Percentiles rank a stretch among this genome's conserved stretches.
phyloP scores from a whole-genome alignment of 2,113 vertebrate genomes.

The Solea senegalensis region DNA sequence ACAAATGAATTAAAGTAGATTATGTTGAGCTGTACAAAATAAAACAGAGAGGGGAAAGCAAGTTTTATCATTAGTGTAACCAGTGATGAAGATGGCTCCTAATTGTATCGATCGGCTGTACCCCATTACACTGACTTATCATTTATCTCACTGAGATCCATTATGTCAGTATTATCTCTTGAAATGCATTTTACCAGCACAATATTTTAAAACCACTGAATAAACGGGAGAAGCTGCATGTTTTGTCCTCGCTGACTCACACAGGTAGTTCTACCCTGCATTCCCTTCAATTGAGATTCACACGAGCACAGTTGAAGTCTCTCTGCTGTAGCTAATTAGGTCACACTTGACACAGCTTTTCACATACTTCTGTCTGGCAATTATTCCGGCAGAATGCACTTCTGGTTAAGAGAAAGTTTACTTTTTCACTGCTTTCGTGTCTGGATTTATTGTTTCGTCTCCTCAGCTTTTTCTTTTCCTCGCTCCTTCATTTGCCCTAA shows the following conservation, averaged over 20 bases:
- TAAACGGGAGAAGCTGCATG: slow-evolving; percentile 14
- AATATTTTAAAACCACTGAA: slow-evolving; percentile 25
- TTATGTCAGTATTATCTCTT: slow-evolving; percentile 27
- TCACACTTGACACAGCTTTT: slow-evolving; percentile 57
- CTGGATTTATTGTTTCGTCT: slow-evolving; percentile 12
- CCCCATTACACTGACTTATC: slow-evolving; percentile 29
- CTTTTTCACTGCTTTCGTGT: slow-evolving; percentile 10
- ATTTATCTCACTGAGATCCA: slow-evolving; percentile 44
- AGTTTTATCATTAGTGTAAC: slow-evolving; percentile 33
- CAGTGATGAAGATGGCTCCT: slow-evolving; percentile 28
- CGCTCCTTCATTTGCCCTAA: background rate
- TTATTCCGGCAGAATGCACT: slow-evolving; percentile 45
- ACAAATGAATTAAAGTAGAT: slow-evolving; percentile 51
- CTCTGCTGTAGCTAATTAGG: slow-evolving; percentile 61
- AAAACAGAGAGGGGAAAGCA: background rate
- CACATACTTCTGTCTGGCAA: slow-evolving; percentile 32
- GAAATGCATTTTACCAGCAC: slow-evolving; percentile 11
- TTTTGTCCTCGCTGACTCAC: slow-evolving; percentile 24
- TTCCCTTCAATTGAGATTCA: slow-evolving; percentile 9
- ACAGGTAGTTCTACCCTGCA: slow-evolving; percentile 38
- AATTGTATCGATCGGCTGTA: slow-evolving; percentile 49
- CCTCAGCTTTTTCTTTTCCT: background rate
- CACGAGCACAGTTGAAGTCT: slow-evolving; percentile 16
- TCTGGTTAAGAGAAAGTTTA: slow-evolving; percentile 49
- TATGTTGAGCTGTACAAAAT: slow-evolving; percentile 22